Evolutionary conservation across 2,797 vertebrate species (phyloP).

Genomic region (Denticeps clupeoides): DNA sequence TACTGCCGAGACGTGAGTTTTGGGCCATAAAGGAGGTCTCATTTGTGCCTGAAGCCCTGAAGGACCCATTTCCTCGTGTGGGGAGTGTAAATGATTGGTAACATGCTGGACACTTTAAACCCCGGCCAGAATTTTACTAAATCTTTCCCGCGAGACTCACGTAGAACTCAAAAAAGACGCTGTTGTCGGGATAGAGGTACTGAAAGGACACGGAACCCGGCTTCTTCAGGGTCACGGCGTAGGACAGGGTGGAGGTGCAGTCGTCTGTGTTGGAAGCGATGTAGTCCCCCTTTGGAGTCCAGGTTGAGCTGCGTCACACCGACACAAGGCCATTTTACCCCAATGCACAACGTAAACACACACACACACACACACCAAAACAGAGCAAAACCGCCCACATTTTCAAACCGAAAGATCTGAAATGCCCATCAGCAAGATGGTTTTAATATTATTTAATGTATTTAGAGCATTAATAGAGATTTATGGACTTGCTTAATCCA

Average conservation of each 20-base stretch:
- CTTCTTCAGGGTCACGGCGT: slow-evolving; percentile 83
- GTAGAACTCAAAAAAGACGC: slow-evolving; percentile 92
- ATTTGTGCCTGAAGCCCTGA: neutral
- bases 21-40: too few species aligned
- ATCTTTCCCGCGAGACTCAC: slow-evolving; percentile 56
- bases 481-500: too few species aligned
- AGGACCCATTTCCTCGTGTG: too few species aligned
- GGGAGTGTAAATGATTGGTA: too few species aligned
- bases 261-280: slow-evolving; percentile 87
- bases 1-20: too few species aligned
- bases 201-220: slow-evolving; percentile 77
- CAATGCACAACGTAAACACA: neutral
- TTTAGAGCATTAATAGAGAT: too few species aligned
- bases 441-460: too few species aligned
- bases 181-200: slow-evolving; percentile 83
- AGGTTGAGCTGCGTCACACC: slow-evolving; percentile 69
- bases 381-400: too few species aligned
- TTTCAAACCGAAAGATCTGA: too few species aligned
- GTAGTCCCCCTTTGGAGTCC: slow-evolving; percentile 75
- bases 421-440: too few species aligned
- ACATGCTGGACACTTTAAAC: too few species aligned
- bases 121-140: too few species aligned
- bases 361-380: neutral
- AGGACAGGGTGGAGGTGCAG: slow-evolving; percentile 83
- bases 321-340: neutral